These are phyloP conservation scores for Pseudocheirus occidentalis DNA, from an alignment of 2,797 vertebrate species.

Conservation along the genomic window DNA sequence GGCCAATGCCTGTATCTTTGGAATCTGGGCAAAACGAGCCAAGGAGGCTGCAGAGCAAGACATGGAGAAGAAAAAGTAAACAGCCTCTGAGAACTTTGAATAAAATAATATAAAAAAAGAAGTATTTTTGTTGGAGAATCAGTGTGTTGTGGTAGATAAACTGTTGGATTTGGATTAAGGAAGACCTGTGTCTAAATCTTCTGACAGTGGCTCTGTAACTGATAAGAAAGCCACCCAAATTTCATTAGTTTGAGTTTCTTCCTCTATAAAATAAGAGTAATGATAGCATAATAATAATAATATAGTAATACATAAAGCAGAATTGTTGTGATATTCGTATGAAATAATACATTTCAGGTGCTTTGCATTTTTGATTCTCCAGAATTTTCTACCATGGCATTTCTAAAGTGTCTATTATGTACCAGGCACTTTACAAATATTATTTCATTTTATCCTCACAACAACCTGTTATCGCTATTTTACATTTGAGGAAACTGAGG, in stretches of 20 bases:
- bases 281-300: not conserved
- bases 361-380: not conserved
- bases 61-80: no score
- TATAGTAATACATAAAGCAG: not conserved
- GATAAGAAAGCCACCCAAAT: not conserved
- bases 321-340: not conserved
- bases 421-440: not conserved
- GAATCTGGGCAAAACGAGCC: no score
- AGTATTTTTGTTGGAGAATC: not conserved
- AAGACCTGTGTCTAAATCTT: not conserved
- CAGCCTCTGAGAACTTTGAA: no score
- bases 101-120: no score
- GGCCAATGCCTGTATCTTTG: no score
- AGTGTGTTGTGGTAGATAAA: not conserved
- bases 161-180: not conserved
- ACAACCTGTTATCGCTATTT: not conserved
- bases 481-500: not conserved
- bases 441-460: not conserved
- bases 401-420: not conserved
- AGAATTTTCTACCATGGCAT: not conserved
- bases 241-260: not conserved
- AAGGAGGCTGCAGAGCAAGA: no score
- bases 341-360: not conserved
- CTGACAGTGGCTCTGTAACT: not conserved
- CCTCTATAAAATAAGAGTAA: not conserved